Evolutionary conservation across 2,888 invertebrate species (phyloP), one percentile per base, ranked within the genome.

Genomic region (Dione vanillae): DNA sequence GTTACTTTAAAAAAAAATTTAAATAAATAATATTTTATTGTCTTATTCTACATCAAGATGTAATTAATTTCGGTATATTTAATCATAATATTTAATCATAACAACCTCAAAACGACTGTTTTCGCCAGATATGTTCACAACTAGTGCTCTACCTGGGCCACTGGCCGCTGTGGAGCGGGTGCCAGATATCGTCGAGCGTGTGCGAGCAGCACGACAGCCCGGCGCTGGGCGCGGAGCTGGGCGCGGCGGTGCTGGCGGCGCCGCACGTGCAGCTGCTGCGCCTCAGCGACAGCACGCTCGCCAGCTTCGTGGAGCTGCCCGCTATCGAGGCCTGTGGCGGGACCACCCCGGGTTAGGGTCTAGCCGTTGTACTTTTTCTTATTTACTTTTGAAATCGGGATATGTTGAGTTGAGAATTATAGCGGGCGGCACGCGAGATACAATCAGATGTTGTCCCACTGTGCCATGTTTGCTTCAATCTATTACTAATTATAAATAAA

Each of bases 131-230:
- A 75, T 95, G 98, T 83, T 96, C 96, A 78, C 98, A 99, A 90
- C 94, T 99, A 78, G 96, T 99, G 8, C 96, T 98, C 76, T 98
- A 98, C 92, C 92, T 99, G 77, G 98, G 98, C 0, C 99, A 99
- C 87, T 99, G 99, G 94, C 99, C 99, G 14, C 96, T 98, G 93
- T 97, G 97, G 73, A 97, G 97, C 66, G 98, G 98, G 0, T 96
- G 98, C 59, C 95, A 98, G 73, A 93, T 98, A 27, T 97, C 98
- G 75, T 98, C 98, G 0, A 94, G 97, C 79, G 98, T 99, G 14
- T 97, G 97, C 78, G 99, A 99, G 88, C 96, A 98, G 79, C 98
- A 99, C 86, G 99, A 99, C 88, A 95, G 97, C 73, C 96, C 96
- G 0, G 94, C 95, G 73, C 91, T 96, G 58, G 94, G 95, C 64